These are phyloP conservation scores for Galendromus occidentalis DNA, from an alignment of 1,140 invertebrate genomes.

Conservation along the genomic window DNA sequence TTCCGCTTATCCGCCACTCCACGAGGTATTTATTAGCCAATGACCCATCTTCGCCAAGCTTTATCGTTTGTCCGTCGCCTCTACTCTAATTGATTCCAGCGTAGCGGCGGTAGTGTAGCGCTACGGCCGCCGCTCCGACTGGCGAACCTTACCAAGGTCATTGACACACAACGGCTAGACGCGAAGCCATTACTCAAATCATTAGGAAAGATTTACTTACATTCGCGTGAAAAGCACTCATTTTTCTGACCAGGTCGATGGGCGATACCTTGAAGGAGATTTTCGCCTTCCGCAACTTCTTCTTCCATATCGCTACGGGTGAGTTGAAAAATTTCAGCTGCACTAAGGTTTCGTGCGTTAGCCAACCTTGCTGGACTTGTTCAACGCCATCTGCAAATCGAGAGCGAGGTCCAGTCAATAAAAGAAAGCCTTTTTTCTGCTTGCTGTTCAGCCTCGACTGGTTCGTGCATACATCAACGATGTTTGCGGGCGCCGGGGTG, in stretches of 20 bases:
- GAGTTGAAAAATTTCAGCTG: conserved; percentile 68
- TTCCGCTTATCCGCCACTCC: no score
- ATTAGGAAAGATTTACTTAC: conserved; percentile 17
- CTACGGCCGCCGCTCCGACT: no score
- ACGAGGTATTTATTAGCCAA: no score
- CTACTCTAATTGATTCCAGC: no score
- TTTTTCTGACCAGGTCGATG: conserved; percentile 39
- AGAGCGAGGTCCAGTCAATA: no score
- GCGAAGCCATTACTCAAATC: conserved; percentile 40
- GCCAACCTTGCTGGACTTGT: conserved; percentile 58
- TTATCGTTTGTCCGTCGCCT: no score
- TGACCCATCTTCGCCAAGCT: no score
- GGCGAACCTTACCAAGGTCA: conserved; percentile 15
- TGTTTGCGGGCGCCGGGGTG: no score
- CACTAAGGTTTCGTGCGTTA: conserved; percentile 59
- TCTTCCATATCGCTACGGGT: conserved; percentile 60
- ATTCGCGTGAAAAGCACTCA: conserved; percentile 31
- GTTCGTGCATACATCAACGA: no score
- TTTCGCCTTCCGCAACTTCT: conserved; percentile 31
- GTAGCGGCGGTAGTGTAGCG: no score
- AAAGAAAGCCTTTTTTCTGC: no score
- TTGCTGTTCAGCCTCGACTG: no score
- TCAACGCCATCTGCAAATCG: conserved; percentile 34
- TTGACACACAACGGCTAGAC: conserved; percentile 38
- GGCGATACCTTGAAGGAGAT: conserved; percentile 24